Evolutionary conservation across 2,888 invertebrate genomes (phyloP).

Genomic region (Acanthosepion lycidas): DNA sequence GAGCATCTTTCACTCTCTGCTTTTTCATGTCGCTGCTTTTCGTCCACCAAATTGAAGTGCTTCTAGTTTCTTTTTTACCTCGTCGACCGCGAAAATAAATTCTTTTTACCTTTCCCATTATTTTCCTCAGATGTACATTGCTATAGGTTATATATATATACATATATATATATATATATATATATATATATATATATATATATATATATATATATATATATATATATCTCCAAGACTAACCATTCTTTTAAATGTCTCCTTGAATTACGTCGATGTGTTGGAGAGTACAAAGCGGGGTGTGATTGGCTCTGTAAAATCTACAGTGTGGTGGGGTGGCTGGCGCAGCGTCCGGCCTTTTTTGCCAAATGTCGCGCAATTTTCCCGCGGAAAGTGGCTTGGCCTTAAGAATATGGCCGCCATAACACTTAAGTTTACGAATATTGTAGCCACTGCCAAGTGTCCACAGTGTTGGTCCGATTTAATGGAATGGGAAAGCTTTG

Average conservation of each 20-base stretch:
- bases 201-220: too few relatives aligned
- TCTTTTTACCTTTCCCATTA: background rate
- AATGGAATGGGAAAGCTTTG: background rate
- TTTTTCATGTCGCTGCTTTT: background rate
- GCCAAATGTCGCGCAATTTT: constrained; percentile 10
- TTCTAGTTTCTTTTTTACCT: background rate
- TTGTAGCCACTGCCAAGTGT: background rate
- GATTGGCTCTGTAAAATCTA: background rate
- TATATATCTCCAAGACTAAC: too few relatives aligned
- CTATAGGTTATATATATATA: too few relatives aligned
- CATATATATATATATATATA: too few relatives aligned
- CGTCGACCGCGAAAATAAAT: background rate
- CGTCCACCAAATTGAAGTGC: too few relatives aligned
- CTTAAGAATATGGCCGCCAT: background rate
- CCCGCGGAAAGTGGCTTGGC: background rate
- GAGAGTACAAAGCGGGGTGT: background rate
- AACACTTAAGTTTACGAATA: background rate
- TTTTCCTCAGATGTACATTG: background rate
- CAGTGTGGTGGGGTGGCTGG: background rate
- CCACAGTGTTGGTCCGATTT: background rate
- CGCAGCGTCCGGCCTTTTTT: background rate
- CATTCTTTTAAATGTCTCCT: background rate
- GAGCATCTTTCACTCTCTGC: background rate
- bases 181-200: too few relatives aligned
- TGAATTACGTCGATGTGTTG: background rate